These are phyloP conservation scores for Herpetotheres cachinnans DNA, from an alignment of 2,113 vertebrate species.

Conservation along the genomic window DNA sequence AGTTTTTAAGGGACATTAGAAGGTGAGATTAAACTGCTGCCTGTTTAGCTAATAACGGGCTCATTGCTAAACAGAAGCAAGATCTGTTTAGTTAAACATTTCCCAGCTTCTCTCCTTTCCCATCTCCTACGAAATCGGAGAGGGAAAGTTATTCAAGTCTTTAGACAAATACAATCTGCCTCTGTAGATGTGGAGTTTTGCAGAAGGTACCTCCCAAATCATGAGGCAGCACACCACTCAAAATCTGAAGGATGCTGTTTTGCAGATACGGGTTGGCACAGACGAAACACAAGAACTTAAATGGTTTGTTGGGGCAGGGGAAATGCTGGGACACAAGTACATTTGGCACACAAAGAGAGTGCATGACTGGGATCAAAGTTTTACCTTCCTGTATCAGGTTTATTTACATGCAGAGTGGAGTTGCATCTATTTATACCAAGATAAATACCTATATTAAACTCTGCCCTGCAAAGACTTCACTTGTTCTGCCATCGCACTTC, in stretches of 20 bases:
- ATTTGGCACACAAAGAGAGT: neutral
- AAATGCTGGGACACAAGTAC: neutral
- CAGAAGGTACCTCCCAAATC: neutral
- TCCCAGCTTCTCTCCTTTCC: neutral
- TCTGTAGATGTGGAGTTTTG: neutral
- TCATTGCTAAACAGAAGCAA: neutral
- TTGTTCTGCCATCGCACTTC: neutral
- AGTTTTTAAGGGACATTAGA: neutral
- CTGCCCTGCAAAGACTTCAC: neutral
- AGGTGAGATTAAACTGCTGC: neutral
- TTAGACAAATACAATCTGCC: neutral
- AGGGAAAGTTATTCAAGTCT: neutral
- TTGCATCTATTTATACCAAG: neutral
- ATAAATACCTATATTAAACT: neutral
- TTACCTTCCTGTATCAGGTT: neutral
- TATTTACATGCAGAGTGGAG: neutral
- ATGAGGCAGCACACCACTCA: neutral
- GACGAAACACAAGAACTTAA: neutral
- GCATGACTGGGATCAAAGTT: neutral
- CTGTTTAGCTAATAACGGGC: neutral
- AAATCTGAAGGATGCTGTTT: neutral
- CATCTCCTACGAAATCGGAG: neutral
- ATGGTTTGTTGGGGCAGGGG: neutral
- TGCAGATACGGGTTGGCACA: neutral
- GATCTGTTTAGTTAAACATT: conserved; percentile 27